Evolutionary conservation across 2,888 invertebrate species (phyloP).

Genomic region (Chrysolina oricalcia): DNA sequence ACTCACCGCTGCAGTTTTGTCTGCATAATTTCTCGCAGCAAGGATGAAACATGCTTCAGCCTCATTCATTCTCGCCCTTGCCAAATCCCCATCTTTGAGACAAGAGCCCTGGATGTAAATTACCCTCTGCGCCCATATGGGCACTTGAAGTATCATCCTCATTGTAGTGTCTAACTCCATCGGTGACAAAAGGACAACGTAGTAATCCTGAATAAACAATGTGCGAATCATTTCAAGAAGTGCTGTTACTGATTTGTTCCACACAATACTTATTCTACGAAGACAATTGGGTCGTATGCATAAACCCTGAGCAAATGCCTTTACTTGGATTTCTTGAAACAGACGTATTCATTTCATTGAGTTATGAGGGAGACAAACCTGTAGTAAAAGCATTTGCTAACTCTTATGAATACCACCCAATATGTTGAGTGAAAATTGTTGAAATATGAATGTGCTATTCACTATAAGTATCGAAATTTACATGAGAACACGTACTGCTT

Average conservation of each 20-base stretch:
- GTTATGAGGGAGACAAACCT: too few relatives aligned
- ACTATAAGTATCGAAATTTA: too few relatives aligned
- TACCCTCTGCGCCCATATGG: constrained; percentile 97
- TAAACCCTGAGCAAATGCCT: too few relatives aligned
- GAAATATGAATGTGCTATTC: too few relatives aligned
- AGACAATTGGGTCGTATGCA: too few relatives aligned
- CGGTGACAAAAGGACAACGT: constrained; percentile 94
- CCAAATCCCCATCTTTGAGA: constrained; percentile 95
- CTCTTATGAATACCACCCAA: too few relatives aligned
- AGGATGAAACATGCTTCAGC: constrained; percentile 98
- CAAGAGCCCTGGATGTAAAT: constrained; percentile 98
- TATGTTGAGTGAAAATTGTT: too few relatives aligned
- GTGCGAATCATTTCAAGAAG: not conserved
- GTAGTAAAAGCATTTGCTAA: too few relatives aligned
- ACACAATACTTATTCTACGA: too few relatives aligned
- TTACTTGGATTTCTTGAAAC: too few relatives aligned
- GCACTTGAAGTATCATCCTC: constrained; percentile 97
- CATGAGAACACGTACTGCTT: too few relatives aligned
- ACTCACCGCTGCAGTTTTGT: constrained; percentile 93
- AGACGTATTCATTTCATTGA: too few relatives aligned
- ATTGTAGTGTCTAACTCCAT: constrained; percentile 98
- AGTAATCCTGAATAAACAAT: constrained; percentile 57
- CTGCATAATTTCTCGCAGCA: constrained; percentile 96
- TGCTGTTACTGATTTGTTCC: not conserved
- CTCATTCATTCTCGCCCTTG: constrained; percentile 96